phyloP scores from a whole-genome alignment of 2,113 vertebrate genomes.

The Sturnus vulgaris region DNA sequence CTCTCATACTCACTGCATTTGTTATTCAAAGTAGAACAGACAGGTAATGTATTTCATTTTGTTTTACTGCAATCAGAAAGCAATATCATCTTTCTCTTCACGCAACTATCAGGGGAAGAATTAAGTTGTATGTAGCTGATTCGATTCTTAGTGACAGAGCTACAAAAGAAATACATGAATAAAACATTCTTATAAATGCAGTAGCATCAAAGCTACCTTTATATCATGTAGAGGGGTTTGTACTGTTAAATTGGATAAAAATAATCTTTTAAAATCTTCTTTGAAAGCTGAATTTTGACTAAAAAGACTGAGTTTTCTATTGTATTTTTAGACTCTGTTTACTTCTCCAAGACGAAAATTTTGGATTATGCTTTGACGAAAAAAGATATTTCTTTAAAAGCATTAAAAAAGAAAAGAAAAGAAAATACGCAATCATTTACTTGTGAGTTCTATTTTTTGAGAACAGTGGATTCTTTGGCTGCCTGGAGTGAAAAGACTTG shows the following conservation, averaged over 20 bases:
- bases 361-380: background rate
- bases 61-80: background rate
- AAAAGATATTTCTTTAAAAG: background rate
- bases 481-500: background rate
- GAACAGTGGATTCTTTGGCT: background rate
- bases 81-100: background rate
- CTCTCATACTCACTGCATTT: background rate
- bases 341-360: background rate
- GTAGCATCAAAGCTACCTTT: background rate
- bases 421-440: background rate
- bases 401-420: no score
- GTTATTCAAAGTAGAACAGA: background rate
- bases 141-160: background rate
- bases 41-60: background rate
- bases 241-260: background rate
- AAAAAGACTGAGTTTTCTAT: background rate
- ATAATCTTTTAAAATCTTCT: background rate
- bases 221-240: background rate
- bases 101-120: background rate
- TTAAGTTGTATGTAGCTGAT: background rate
- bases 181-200: constrained; percentile 23
- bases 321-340: background rate
- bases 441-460: background rate
- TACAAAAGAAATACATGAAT: constrained; percentile 35
- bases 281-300: background rate